Conservation (phyloP, 2,797 vertebrate genomes). For the Spinus olivaceus region DNA sequence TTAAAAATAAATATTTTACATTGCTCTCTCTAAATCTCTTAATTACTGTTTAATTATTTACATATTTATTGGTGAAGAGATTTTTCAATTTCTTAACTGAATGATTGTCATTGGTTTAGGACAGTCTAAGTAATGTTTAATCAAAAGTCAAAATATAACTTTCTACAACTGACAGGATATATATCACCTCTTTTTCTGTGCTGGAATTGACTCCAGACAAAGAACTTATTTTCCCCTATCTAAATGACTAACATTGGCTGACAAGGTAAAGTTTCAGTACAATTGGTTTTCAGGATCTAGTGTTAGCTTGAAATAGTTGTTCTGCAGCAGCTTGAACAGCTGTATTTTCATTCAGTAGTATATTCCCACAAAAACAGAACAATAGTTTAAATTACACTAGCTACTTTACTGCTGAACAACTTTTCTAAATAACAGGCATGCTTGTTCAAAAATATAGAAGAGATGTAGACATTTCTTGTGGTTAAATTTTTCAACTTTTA, state of each 20-base stretch:
- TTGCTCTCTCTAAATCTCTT: not conserved
- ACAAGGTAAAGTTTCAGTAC: not conserved
- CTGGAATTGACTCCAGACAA: not conserved
- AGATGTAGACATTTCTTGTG: not conserved
- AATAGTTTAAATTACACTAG: not conserved
- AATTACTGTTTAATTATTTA: not conserved
- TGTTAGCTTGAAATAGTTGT: not conserved
- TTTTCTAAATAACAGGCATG: not conserved
- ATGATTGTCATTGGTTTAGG: not conserved
- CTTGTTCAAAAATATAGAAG: not conserved
- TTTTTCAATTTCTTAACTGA: not conserved
- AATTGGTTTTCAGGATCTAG: not conserved
- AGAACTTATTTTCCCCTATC: not conserved
- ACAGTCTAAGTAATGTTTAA: not conserved
- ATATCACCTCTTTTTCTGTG: not conserved
- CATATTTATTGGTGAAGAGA: no score
- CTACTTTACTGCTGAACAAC: not conserved
- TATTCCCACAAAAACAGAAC: not conserved
- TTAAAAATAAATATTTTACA: not conserved
- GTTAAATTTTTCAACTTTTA: not conserved
- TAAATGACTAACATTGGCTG: not conserved
- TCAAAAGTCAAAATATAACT: not conserved
- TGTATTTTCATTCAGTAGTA: not conserved
- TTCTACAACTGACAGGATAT: not conserved
- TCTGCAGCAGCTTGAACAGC: not conserved